Percentiles rank a stretch among this genome's conserved stretches.
Evolutionary conservation across 2,888 invertebrate species (phyloP).

Genomic region (Norana najaformis): DNA sequence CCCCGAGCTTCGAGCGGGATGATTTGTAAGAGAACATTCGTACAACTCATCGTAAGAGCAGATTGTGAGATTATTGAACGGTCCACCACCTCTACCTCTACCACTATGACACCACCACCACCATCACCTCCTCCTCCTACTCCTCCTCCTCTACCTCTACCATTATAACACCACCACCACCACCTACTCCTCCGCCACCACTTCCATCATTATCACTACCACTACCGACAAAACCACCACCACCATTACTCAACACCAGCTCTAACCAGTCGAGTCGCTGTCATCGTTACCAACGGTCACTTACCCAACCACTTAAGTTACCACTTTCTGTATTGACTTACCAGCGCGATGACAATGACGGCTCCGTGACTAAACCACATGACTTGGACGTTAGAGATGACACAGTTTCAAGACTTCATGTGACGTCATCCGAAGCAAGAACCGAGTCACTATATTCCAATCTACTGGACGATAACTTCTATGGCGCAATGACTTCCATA

Average conservation of each 20-base stretch:
- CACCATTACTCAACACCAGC: not conserved
- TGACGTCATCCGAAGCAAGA: not conserved
- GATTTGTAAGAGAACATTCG: not conserved
- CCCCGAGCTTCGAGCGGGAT: not conserved
- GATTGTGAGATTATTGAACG: not conserved
- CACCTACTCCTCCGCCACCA: not conserved
- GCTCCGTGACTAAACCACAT: not conserved
- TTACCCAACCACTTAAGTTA: too few relatives aligned
- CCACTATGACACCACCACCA: not conserved
- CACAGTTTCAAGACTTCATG: not conserved
- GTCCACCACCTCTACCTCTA: not conserved
- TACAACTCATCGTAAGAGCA: not conserved
- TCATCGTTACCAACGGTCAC: too few relatives aligned
- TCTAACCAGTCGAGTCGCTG: not conserved
- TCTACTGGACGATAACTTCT: not conserved
- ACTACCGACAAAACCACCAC: not conserved
- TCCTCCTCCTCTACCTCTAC: not conserved
- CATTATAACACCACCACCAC: too few relatives aligned
- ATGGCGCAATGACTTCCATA: not conserved
- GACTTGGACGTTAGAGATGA: not conserved
- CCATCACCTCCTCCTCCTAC: not conserved
- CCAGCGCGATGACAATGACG: not conserved
- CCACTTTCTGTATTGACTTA: not conserved
- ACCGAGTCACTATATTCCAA: not conserved
- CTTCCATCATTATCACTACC: not conserved